Evolutionary conservation across 2,113 vertebrate species (phyloP), one percentile per base, ranked within the genome.

Genomic region (Trematomus loennbergii): DNA sequence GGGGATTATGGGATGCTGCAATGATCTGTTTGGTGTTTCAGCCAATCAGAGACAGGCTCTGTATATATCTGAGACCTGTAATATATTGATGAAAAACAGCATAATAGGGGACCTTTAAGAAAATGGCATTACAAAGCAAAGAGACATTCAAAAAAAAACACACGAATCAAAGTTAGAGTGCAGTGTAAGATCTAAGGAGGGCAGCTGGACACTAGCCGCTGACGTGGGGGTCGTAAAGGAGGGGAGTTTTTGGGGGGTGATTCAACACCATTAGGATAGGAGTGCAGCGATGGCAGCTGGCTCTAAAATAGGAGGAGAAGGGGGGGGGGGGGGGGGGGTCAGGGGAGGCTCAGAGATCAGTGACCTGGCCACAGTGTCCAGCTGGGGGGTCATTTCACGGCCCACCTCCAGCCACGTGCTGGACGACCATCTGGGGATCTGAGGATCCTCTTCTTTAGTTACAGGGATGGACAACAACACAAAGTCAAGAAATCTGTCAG

Each of bases 341-440:
- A 81, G 57, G 33, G 72, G 75, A 61, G 73, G 72, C 88, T 89
- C 90, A 92, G 89, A 92, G 92, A 93, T 94, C 92, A 93, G 87
- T 95, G 95, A 95, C 94, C 94, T 95, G 94, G 94, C 95, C 93
- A 93, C 90, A 96, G 92, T 92, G 87, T 95, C 94, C 95, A 95
- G 93, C 94, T 95, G 94, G 94, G 92, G 90, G 93, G 90, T 95
- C 91, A 93, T 88, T 93, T 89, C 75, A 85, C 53, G 88, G 90
- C 88, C 92, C 94, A 91, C 91, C 90, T 95, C 93, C 90, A 17
- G 94, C 93, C 95, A 96, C 93, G 93, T 94, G 94, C 94, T 92
- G 84, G 88, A 92, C 70, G 90, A 88, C 94, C 95, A 96, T 96
- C 94, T 94, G 93, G 89, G 90, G 89, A 85, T 81, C 88, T 73